These are phyloP conservation scores for Syrista parreyssii DNA, from an alignment of 2,888 invertebrate genomes.

Conservation along the genomic window DNA sequence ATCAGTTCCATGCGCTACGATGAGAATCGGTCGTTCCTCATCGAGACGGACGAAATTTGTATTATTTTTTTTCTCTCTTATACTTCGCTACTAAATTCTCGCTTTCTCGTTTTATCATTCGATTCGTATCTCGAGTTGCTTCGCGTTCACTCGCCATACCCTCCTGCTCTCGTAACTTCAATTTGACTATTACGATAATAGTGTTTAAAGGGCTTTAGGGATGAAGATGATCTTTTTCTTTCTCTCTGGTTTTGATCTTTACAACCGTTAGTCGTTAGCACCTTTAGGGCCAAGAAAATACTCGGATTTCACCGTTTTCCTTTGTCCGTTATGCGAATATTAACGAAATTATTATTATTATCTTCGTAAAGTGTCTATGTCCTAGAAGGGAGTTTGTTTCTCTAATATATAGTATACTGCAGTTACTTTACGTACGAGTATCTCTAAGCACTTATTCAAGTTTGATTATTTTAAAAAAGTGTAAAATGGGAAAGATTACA, in stretches of 20 bases:
- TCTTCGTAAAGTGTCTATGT: neutral
- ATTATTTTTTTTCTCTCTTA: constrained; percentile 14
- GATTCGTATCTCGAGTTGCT: neutral
- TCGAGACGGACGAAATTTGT: neutral
- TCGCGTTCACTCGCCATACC: neutral
- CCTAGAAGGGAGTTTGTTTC: neutral
- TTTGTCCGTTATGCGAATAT: neutral
- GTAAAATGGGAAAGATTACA: neutral
- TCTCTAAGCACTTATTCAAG: neutral
- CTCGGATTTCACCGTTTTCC: neutral
- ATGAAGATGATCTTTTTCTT: neutral
- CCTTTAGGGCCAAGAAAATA: neutral
- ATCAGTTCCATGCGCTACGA: neutral
- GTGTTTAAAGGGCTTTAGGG: neutral
- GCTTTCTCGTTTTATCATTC: neutral
- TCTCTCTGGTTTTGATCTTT: neutral
- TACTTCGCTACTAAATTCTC: neutral
- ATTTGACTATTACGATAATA: neutral
- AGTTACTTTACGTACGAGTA: neutral
- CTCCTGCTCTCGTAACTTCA: neutral
- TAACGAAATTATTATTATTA: neutral
- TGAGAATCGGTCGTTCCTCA: neutral
- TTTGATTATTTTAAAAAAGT: neutral
- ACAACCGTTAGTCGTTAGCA: neutral
- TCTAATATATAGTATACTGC: neutral